Base-by-base conservation (phyloP, 1,140 invertebrate species). In the Vollenhovia emeryi region DNA sequence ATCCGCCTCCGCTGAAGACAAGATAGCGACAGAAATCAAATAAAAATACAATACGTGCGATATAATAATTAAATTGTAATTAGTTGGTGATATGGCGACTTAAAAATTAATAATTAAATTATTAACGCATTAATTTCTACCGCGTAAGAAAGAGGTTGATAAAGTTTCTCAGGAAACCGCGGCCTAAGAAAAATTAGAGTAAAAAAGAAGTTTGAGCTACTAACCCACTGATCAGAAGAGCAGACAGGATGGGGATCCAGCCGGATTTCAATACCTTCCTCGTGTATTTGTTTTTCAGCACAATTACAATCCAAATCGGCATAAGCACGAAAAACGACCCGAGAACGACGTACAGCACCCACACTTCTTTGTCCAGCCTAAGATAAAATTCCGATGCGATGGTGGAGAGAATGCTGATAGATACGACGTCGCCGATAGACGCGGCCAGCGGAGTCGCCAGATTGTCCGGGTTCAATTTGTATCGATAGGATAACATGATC, bases 381-480 rank as follows among this genome's bases (percentile, higher is more conserved):
- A 93, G 93, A 89, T 96, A 98, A 59, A 98, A 96, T 59, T 96
- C 93, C 24, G 96, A 97, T 3, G 97, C 97, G 57, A 98, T 97
- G 48, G 96, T 96, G 1, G 98, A 97, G 0, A 99, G 95, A 6
- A 99, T 95, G 18, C 96, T 96, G 36, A 99, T 96, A 55, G 98
- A 99, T 11, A 98, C 98, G 2, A 99, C 96, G 93, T 99, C 99
- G 0, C 99, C 99, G 60, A 99, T 97, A 75, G 98, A 99, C 3
- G 99, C 99, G 11, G 99, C 99, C 40, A 99, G 96, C 0, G 99
- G 99, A 9, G 99, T 99, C 15, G 99, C 98, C 62, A 99, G 96
- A 95, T 99, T 99, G 93, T 99, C 99, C 0, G 99, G 99, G 95
- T 99, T 99, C 90, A 99, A 96, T 87, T 97, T 97, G 90, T 97